Evolutionary conservation across 37 sponge, comb jelly and placozoan species (phyloP).

Genomic region (Tethya wilhelma): DNA sequence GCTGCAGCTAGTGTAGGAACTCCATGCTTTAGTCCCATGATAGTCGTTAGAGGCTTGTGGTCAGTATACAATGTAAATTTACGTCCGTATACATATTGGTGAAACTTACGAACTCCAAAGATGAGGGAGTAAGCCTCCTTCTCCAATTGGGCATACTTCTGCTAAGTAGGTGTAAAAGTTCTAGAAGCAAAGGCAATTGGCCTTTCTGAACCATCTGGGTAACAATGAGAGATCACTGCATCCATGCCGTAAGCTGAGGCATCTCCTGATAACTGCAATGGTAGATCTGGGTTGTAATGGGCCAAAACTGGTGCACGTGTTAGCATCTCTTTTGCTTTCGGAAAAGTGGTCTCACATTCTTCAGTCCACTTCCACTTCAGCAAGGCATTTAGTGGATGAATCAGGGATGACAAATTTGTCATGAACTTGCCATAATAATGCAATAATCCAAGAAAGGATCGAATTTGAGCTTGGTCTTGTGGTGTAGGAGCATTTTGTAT

Average conservation of each 20-base stretch:
- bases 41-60: conserved; percentile 1
- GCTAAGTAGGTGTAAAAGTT: background rate
- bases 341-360: background rate
- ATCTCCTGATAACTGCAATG: background rate
- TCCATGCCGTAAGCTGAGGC: background rate
- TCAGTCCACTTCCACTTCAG: too few species aligned
- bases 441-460: too few species aligned
- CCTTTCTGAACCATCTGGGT: background rate
- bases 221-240: background rate
- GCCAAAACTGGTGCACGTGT: background rate
- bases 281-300: background rate
- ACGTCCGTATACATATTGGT: background rate
- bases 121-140: too few species aligned
- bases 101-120: background rate
- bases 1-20: background rate
- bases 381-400: too few species aligned
- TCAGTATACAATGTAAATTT: background rate
- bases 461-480: too few species aligned
- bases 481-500: too few species aligned
- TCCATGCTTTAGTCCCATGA: background rate
- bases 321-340: background rate
- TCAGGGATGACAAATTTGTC: too few species aligned
- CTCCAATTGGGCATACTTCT: too few species aligned
- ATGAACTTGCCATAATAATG: too few species aligned
- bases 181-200: background rate